phyloP scores from a whole-genome alignment of 2,797 vertebrate genomes.

The Agapornis canus region DNA sequence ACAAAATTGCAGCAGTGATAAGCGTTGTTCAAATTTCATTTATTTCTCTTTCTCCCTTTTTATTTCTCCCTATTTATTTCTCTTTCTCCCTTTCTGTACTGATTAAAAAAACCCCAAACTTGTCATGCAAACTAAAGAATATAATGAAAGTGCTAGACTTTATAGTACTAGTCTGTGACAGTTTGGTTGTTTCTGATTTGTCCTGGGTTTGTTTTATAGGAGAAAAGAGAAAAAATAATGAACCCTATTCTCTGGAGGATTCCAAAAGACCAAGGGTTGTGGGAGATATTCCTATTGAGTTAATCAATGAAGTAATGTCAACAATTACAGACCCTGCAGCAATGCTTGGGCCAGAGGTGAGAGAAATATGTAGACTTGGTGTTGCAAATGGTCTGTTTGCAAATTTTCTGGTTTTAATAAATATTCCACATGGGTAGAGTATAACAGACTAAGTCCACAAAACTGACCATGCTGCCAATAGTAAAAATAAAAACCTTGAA shows the following conservation, averaged over 20 bases:
- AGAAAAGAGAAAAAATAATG: conserved; percentile 92
- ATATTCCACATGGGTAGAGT: not conserved
- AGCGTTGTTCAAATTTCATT: not conserved
- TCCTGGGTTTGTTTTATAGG: conserved; percentile 68
- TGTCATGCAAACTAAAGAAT: not conserved
- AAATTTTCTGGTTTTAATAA: not conserved
- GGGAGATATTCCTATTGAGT: conserved; percentile 96
- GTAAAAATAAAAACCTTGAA: not conserved
- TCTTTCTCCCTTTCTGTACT: not conserved
- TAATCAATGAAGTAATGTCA: conserved; percentile 98
- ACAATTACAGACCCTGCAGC: conserved; percentile 94
- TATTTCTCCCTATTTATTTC: not conserved
- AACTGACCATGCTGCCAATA: not conserved
- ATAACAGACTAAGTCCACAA: not conserved
- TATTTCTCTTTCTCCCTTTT: not conserved
- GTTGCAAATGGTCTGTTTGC: not conserved
- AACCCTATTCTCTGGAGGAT: conserved; percentile 86
- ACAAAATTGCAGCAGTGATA: not conserved
- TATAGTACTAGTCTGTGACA: not conserved
- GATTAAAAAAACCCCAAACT: not conserved
- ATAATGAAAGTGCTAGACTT: not conserved
- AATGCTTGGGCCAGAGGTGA: conserved; percentile 93
- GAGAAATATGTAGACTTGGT: not conserved
- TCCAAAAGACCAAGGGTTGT: conserved; percentile 88
- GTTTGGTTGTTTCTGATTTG: conserved; percentile 10